phyloP scores from a whole-genome alignment of 2,888 invertebrate species.

The Notodonta dromedarius region DNA sequence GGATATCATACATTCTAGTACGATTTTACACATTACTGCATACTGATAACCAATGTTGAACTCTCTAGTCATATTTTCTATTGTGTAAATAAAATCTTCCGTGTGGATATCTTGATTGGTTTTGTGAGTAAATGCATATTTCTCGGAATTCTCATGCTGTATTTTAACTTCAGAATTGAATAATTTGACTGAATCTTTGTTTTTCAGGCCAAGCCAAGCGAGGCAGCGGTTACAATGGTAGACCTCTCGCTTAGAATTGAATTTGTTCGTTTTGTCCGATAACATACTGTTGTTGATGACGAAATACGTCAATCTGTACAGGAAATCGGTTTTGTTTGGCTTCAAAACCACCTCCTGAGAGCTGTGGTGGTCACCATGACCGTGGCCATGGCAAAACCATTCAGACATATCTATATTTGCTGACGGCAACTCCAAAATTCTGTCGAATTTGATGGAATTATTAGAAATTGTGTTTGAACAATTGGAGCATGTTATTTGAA shows the following conservation, averaged over 20 bases:
- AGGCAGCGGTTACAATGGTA: constrained; percentile 84
- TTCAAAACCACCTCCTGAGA: constrained; percentile 55
- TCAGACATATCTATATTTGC: constrained; percentile 85
- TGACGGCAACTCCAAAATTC: constrained; percentile 86
- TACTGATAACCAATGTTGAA: constrained; percentile 76
- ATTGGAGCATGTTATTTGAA: constrained; percentile 70
- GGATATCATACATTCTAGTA: constrained; percentile 77
- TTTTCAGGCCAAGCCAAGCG: constrained; percentile 83
- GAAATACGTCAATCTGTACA: constrained; percentile 84
- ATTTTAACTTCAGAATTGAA: constrained; percentile 85
- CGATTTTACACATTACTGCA: constrained; percentile 81
- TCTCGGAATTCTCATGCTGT: constrained; percentile 48
- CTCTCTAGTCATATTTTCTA: constrained; percentile 79
- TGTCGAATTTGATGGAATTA: constrained; percentile 75
- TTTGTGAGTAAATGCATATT: constrained; percentile 58
- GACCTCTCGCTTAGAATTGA: constrained; percentile 71
- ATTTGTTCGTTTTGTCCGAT: constrained; percentile 71
- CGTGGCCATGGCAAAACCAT: constrained; percentile 87
- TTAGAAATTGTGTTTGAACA: constrained; percentile 77
- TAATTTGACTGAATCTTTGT: constrained; percentile 75
- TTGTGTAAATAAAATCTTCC: constrained; percentile 81
- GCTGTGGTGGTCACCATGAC: constrained; percentile 48
- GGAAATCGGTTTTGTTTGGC: constrained; percentile 81
- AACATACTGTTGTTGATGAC: constrained; percentile 71
- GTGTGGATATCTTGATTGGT: constrained; percentile 53